Evolutionary conservation across 2,113 vertebrate species (phyloP).

Genomic region (Mixornis gularis): DNA sequence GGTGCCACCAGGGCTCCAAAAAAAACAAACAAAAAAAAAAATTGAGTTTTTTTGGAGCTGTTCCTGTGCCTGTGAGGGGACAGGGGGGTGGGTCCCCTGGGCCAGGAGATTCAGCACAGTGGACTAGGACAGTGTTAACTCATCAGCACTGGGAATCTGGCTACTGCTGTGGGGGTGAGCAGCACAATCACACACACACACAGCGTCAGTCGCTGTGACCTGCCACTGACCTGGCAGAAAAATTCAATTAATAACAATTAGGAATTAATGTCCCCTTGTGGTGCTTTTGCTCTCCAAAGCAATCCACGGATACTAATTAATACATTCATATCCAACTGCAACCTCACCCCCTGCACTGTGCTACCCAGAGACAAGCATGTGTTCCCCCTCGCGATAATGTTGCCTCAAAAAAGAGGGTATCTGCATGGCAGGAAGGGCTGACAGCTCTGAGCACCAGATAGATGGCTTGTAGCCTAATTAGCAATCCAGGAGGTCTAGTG

Average conservation of each 20-base stretch:
- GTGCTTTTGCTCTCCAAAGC: neutral
- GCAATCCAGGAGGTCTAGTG: neutral
- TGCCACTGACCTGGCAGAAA: neutral
- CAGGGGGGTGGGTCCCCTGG: neutral
- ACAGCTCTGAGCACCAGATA: neutral
- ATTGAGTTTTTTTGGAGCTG: rapidly evolving
- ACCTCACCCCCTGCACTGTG: neutral
- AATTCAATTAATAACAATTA: conserved; percentile 28
- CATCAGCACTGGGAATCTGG: neutral
- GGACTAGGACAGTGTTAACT: neutral
- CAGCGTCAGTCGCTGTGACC: neutral
- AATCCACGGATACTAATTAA: neutral
- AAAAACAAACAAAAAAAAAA: neutral
- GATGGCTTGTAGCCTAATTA: neutral
- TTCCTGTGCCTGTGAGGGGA: neutral
- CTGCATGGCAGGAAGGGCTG: neutral
- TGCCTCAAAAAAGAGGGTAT: neutral
- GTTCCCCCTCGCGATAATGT: neutral
- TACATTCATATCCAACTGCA: neutral
- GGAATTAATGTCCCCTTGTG: neutral
- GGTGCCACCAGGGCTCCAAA: neutral
- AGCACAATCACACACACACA: neutral
- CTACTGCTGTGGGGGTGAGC: neutral
- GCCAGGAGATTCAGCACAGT: neutral
- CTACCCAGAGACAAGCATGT: neutral